Evolutionary conservation across 2,797 vertebrate genomes (phyloP).

Genomic region (Microctenopoma stevenorrisi): DNA sequence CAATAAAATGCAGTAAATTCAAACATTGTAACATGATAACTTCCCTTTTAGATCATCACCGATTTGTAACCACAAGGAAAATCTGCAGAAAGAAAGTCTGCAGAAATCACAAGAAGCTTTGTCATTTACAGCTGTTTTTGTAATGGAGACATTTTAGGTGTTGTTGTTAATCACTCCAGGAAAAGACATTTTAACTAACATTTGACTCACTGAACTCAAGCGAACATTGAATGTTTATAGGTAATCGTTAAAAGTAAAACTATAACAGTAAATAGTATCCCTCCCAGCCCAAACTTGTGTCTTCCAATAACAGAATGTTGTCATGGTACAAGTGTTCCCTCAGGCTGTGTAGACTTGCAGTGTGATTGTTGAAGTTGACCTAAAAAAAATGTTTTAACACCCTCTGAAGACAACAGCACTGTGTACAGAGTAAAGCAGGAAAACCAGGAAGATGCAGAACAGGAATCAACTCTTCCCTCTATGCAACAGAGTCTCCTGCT

Average conservation of each 20-base stretch:
- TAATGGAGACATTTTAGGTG: neutral
- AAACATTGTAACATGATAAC: slow-evolving; percentile 13
- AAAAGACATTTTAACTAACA: too few species aligned
- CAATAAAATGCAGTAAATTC: neutral
- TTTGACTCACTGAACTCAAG: neutral
- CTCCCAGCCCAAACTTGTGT: slow-evolving; percentile 35
- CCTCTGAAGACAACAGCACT: slow-evolving; percentile 43
- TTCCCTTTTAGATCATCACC: neutral
- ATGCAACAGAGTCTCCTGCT: slow-evolving; percentile 71
- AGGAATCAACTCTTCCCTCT: slow-evolving; percentile 8
- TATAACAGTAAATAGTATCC: slow-evolving; percentile 10
- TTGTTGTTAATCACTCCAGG: neutral
- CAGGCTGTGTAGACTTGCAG: slow-evolving; percentile 15
- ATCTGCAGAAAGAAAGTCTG: neutral
- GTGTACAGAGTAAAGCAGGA: slow-evolving; percentile 58
- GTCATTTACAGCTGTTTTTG: neutral
- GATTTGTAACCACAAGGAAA: slow-evolving; percentile 22
- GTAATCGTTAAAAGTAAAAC: neutral
- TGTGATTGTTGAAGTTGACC: neutral
- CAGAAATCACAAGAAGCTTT: neutral
- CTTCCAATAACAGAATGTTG: neutral
- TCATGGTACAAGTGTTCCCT: neutral
- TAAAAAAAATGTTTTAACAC: slow-evolving; percentile 2
- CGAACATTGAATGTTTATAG: too few species aligned
- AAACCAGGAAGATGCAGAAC: slow-evolving; percentile 20